Evolutionary conservation across 2,113 vertebrate species (phyloP).

Genomic region (Coptodon bakossiorum): DNA sequence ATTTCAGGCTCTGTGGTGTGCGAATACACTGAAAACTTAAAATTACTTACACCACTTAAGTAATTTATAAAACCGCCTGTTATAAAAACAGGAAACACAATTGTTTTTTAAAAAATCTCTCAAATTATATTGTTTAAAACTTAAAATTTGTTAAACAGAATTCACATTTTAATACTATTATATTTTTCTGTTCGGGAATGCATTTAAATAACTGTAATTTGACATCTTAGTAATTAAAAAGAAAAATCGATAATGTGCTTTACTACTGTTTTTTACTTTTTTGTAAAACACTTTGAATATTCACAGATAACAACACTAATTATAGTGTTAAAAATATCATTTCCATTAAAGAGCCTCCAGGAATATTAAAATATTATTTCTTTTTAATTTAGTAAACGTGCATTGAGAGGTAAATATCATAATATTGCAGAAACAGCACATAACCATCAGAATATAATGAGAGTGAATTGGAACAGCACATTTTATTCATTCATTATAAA

Average conservation of each 20-base stretch:
- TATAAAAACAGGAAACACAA: background rate
- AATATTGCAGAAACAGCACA: background rate
- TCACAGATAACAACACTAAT: background rate
- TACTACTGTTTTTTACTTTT: background rate
- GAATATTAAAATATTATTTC: background rate
- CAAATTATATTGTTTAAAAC: background rate
- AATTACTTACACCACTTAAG: background rate
- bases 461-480: background rate
- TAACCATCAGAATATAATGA: background rate
- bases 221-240: background rate
- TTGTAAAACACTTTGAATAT: background rate
- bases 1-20: background rate
- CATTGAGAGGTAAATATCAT: background rate
- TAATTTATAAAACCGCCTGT: rapidly evolving
- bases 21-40: background rate
- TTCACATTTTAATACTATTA: background rate
- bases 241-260: too few species aligned
- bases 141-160: background rate
- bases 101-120: background rate
- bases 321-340: background rate
- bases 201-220: background rate
- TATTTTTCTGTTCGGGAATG: background rate
- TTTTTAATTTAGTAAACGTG: background rate
- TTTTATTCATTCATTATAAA: background rate
- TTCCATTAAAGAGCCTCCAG: background rate